Evolutionary conservation across 2,888 invertebrate genomes (phyloP).

Genomic region (Abrostola triplasia): DNA sequence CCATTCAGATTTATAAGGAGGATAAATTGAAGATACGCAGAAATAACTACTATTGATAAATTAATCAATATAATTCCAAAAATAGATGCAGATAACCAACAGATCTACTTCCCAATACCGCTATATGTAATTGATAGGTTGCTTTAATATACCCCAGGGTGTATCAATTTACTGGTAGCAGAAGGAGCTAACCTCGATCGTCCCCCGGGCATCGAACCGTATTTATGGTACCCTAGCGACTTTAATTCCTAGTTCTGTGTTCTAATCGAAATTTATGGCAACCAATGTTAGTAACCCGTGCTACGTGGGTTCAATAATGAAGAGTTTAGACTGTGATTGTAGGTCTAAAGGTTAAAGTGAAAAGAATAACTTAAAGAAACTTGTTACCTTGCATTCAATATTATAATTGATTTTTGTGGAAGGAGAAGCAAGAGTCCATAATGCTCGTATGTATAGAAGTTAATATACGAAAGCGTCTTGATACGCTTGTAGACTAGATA

Average conservation of each 20-base stretch:
- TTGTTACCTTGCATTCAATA: background rate
- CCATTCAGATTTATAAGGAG: no score
- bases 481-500: background rate
- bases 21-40: no score
- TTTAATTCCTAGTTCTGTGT: conserved; percentile 73
- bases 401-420: background rate
- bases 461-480: no score
- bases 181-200: conserved; percentile 72
- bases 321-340: background rate
- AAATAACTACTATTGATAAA: no score
- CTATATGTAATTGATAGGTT: conserved; percentile 63
- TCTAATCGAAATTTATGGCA: conserved; percentile 61
- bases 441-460: no score
- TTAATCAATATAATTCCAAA: conserved; percentile 6
- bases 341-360: background rate
- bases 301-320: conserved; percentile 22
- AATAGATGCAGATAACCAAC: conserved; percentile 8
- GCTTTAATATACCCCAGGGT: conserved; percentile 73
- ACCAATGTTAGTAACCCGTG: conserved; percentile 20
- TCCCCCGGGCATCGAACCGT: conserved; percentile 70
- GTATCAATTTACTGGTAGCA: conserved; percentile 81
- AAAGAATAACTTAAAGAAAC: background rate
- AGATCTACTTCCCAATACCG: conserved; percentile 44
- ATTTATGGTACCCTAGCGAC: conserved; percentile 75
- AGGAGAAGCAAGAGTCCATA: no score